Evolutionary conservation across 2,113 vertebrate species (phyloP), one percentile per base, ranked within the genome.

Genomic region (Pollimyrus isidori): DNA sequence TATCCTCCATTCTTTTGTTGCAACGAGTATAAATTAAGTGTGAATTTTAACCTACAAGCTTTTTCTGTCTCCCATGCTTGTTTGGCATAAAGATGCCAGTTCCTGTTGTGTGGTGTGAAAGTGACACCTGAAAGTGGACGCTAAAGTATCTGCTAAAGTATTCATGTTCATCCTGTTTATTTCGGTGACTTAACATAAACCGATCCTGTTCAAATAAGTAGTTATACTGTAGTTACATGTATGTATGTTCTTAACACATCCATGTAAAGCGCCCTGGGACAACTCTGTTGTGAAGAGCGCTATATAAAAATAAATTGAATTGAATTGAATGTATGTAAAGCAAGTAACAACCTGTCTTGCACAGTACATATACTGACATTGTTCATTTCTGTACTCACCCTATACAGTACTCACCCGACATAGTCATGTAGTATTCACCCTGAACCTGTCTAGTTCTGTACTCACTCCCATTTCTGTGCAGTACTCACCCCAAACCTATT

Each of bases 401-500:
- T 42, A 39, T 39, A 80, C 35, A 39, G 11, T 39, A 19, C 73
- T 80, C 5, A 80, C 13, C 73, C 73, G 42, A 13, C 2, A 15
- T n/a, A 48, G 7, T 58, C 21, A 58, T 58, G 86, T 21, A 15
- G 23, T 17, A 90, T 96, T 95, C 94, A 52, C 45, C 46, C n/a
- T 86, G 46, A 35, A 15, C 13, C 13, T 52, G 6, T 52, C 35
- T 45, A 39, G 2, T 52, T 30, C 9, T 21, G 52, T 56, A 53
- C 26, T 42, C 39, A 69, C 42, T 4, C 23, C 46, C 46, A 50
- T 17, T 39, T 3, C 53, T 87, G 17, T 58, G 86, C 39, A 15
- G 17, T 17, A 90, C 96, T 95, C 94, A 86, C n/a, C 48, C 17
- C 53, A 26, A 39, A 30, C n/a, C 26, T 35, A 23, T 52, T 26